Conservation (phyloP, 2,113 vertebrate genomes). For the Stegostoma tigrinum region DNA sequence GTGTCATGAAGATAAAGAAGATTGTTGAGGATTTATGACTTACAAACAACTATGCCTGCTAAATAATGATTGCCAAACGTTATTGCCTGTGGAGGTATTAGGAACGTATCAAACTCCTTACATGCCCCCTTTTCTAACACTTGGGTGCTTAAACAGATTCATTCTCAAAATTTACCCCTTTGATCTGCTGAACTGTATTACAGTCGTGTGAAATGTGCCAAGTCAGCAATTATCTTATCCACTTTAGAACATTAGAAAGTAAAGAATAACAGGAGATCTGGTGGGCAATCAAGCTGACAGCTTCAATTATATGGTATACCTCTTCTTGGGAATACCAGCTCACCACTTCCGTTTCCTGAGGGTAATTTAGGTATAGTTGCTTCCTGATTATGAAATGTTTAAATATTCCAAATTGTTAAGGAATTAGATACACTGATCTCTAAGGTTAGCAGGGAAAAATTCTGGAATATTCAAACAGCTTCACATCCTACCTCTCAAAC, state of each 20-base stretch:
- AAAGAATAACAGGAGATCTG: not conserved
- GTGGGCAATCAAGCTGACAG: not conserved
- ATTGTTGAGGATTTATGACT: not conserved
- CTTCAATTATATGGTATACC: not conserved
- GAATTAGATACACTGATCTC: no score
- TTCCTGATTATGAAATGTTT: not conserved
- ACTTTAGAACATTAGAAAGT: not conserved
- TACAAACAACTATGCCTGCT: not conserved
- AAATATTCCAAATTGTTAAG: not conserved
- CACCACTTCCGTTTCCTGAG: no score
- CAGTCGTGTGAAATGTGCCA: not conserved
- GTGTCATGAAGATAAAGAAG: not conserved
- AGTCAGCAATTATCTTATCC: not conserved
- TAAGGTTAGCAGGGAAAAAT: no score
- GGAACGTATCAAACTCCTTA: not conserved
- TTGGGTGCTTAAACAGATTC: not conserved
- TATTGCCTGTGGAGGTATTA: not conserved
- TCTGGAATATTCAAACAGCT: not conserved
- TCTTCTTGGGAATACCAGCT: not conserved
- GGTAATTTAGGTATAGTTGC: not conserved
- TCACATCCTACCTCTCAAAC: not conserved
- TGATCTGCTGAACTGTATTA: not conserved
- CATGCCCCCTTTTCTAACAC: no score
- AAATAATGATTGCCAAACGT: not conserved
- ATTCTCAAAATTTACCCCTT: not conserved